Conservation (phyloP, 2,797 vertebrate genomes). For the Ibycter americanus region DNA sequence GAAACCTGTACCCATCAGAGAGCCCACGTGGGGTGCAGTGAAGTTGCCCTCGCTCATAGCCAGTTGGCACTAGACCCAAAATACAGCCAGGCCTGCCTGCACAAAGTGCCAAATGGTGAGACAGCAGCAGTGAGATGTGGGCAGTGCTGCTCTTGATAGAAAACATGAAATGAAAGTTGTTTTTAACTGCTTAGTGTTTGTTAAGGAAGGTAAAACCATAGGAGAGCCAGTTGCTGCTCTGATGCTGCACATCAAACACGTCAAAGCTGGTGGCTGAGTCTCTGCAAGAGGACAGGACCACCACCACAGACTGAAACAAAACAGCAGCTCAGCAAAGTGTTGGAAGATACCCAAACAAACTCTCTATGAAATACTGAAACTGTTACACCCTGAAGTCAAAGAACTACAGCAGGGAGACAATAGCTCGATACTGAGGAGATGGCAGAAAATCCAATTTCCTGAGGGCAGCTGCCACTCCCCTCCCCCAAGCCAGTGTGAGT, state of each 20-base stretch:
- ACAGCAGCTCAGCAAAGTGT: neutral
- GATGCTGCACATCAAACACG: neutral
- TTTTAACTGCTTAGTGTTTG: neutral
- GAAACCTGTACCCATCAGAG: neutral
- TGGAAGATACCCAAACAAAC: neutral
- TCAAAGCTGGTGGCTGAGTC: neutral
- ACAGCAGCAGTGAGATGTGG: neutral
- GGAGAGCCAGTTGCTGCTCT: neutral
- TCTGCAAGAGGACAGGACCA: neutral
- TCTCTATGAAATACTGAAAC: neutral
- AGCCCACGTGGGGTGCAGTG: neutral
- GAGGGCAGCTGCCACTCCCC: neutral
- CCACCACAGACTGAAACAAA: neutral
- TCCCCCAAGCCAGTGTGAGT: neutral
- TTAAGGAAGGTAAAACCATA: neutral
- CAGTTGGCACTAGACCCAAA: neutral
- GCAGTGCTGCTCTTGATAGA: neutral
- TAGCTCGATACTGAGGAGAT: neutral
- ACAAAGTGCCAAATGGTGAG: neutral
- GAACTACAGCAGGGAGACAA: neutral
- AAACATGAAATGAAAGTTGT: neutral
- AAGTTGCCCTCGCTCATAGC: neutral
- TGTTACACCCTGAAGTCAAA: neutral
- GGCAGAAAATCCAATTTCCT: neutral
- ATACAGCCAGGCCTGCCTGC: neutral